A percentile compares a stretch with the other conserved stretches of the same genome.
These are phyloP conservation scores for Melanogrammus aeglefinus DNA, from an alignment of 2,797 vertebrate species.

Conservation along the genomic window DNA sequence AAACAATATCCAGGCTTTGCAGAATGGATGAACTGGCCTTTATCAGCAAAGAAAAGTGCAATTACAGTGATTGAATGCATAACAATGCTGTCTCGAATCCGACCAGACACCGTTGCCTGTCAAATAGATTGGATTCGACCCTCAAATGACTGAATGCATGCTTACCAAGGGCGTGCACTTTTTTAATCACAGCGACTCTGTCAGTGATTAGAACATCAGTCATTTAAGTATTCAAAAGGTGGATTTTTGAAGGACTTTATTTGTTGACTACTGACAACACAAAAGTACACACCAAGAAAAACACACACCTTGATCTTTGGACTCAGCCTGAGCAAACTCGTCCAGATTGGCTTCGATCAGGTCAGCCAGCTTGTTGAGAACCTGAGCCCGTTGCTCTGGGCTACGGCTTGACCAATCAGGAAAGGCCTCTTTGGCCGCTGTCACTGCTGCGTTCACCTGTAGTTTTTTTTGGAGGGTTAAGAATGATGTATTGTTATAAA, in stretches of 20 bases:
- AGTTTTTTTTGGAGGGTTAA: background rate
- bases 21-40: background rate
- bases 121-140: too few species aligned
- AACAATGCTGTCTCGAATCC: too few species aligned
- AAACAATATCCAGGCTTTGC: background rate
- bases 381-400: slow-evolving; percentile 76
- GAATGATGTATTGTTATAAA: background rate
- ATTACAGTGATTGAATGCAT: too few species aligned
- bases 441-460: slow-evolving; percentile 87
- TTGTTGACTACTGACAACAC: background rate
- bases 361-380: slow-evolving; percentile 86
- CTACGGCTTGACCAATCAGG: slow-evolving; percentile 83
- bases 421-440: slow-evolving; percentile 85
- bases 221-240: background rate
- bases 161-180: too few species aligned
- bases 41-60: background rate
- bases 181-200: background rate
- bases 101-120: too few species aligned
- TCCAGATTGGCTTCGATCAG: slow-evolving; percentile 85
- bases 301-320: slow-evolving; percentile 88
- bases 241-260: background rate
- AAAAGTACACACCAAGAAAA: background rate
- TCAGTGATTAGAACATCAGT: background rate
- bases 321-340: slow-evolving; percentile 88
- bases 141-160: too few species aligned